Percentiles rank a stretch among this genome's conserved stretches.
phyloP scores from a whole-genome alignment of 1,140 invertebrate genomes.

The Papilio helenus region DNA sequence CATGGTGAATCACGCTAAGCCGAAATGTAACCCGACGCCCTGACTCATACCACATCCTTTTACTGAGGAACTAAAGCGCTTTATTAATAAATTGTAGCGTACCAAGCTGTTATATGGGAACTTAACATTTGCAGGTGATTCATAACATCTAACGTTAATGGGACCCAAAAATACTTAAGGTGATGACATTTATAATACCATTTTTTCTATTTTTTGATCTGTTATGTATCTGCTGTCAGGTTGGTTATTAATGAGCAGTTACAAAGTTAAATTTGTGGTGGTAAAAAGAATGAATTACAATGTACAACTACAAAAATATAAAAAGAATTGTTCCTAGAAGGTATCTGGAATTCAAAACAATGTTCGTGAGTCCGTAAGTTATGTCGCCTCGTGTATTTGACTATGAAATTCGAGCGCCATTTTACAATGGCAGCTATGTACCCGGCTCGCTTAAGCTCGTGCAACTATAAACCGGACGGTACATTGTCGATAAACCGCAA shows the following conservation, averaged over 20 bases:
- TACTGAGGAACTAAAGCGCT: conserved; percentile 19
- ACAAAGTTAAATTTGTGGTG: too few species aligned
- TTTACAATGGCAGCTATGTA: conserved; percentile 16
- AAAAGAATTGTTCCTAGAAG: neutral
- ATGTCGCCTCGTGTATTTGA: conserved; percentile 15
- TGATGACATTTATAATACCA: neutral
- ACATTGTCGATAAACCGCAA: conserved; percentile 21
- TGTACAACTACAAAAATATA: neutral
- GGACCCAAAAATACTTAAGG: neutral
- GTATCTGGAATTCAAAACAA: neutral
- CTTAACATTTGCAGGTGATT: conserved; percentile 18
- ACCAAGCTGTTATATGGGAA: conserved; percentile 4
- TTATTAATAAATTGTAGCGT: conserved; percentile 29
- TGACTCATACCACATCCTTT: conserved; percentile 43
- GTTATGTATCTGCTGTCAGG: neutral
- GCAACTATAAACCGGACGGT: conserved; percentile 9
- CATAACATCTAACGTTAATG: conserved; percentile 2
- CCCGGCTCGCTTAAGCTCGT: neutral
- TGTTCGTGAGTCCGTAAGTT: conserved; percentile 3
- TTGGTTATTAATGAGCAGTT: neutral
- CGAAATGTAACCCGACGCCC: conserved; percentile 43
- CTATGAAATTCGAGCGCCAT: conserved; percentile 17
- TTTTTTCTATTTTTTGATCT: neutral
- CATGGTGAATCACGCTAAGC: conserved; percentile 54
- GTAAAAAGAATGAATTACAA: neutral